Percentiles rank a stretch among this genome's conserved stretches.
These are phyloP conservation scores for Cephalopachus bancanus DNA, from an alignment of 2,797 vertebrate genomes.

Conservation along the genomic window DNA sequence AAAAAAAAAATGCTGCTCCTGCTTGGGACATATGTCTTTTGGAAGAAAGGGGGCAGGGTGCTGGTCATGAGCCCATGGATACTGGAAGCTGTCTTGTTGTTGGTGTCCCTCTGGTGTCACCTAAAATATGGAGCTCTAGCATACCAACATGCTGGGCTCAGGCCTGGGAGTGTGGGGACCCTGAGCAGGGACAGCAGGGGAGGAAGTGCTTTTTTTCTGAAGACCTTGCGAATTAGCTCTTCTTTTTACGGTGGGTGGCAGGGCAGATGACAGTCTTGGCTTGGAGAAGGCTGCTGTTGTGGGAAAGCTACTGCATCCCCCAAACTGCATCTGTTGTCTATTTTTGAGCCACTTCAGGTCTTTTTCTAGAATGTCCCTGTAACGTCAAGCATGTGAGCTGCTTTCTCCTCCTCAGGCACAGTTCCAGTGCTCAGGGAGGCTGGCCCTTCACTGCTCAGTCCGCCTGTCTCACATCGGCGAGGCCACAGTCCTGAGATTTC, in stretches of 20 bases:
- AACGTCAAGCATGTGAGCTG: not conserved
- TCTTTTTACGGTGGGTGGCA: too few species aligned
- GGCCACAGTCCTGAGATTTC: not conserved
- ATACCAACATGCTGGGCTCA: not conserved
- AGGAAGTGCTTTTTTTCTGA: not conserved
- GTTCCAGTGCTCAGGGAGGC: too few species aligned
- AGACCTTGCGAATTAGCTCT: not conserved
- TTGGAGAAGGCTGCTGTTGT: not conserved
- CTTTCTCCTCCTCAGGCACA: not conserved
- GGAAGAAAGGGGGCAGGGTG: not conserved
- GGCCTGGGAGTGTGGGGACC: accelerated
- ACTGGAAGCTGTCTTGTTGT: not conserved
- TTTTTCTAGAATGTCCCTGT: not conserved
- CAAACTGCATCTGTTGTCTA: not conserved
- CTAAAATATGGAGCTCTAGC: not conserved
- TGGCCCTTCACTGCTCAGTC: accelerated
- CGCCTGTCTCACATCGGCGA: too few species aligned
- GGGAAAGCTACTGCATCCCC: not conserved
- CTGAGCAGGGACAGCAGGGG: accelerated
- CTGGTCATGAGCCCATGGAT: accelerated
- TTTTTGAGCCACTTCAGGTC: not conserved
- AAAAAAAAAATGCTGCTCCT: not conserved
- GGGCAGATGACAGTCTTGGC: too few species aligned
- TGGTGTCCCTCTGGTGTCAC: not conserved
- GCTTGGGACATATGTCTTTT: not conserved